Percentiles rank a stretch among this genome's conserved stretches.
Conservation (phyloP, 2,888 invertebrate genomes). For the Mimas tiliae region DNA sequence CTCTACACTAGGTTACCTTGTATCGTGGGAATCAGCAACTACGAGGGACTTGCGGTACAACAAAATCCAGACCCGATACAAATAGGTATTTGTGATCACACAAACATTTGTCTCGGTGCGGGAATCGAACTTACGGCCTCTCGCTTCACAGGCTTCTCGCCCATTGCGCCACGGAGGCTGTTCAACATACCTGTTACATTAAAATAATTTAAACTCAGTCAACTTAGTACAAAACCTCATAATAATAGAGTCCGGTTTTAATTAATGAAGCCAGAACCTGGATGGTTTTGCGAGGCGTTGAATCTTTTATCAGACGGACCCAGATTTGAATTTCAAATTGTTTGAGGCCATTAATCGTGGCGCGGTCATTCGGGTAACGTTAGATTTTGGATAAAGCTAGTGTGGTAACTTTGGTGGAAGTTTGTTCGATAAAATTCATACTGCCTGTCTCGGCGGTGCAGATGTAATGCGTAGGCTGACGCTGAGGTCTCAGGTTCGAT, state of each 20-base stretch:
- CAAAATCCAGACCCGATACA: no score
- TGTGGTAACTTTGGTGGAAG: background rate
- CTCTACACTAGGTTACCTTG: no score
- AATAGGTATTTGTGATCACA: no score
- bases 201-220: background rate
- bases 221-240: slow-evolving; percentile 2
- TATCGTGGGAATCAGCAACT: no score
- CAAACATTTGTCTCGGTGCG: no score
- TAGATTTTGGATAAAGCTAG: background rate
- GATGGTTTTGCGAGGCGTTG: slow-evolving; percentile 14
- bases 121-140: no score
- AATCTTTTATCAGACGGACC: slow-evolving; percentile 25
- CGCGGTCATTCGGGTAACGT: slow-evolving; percentile 1
- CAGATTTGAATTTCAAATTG: slow-evolving; percentile 30
- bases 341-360: slow-evolving; percentile 22
- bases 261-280: slow-evolving; percentile 15
- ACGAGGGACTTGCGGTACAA: no score
- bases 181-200: background rate
- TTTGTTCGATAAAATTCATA: background rate
- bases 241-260: slow-evolving; percentile 24
- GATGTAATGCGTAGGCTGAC: no score
- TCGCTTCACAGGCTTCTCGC: no score
- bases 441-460: no score
- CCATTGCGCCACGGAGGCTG: no score
- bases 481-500: no score